Evolutionary conservation across 2,797 vertebrate genomes (phyloP).

Genomic region (Rachycentron canadum): DNA sequence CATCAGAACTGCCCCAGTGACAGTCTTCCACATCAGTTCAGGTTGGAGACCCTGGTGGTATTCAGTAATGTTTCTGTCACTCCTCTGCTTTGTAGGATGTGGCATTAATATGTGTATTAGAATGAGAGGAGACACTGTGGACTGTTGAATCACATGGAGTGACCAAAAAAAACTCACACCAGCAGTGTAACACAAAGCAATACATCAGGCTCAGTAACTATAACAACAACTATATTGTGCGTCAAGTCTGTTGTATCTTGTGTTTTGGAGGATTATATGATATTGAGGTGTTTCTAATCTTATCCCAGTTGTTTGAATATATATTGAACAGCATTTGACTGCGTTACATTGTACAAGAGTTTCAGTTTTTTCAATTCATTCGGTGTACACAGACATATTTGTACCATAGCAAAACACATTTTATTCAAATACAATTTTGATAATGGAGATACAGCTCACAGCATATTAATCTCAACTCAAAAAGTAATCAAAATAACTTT

Average conservation of each 20-base stretch:
- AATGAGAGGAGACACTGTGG: neutral
- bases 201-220: neutral
- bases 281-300: neutral
- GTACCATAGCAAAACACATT: neutral
- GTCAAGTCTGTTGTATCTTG: neutral
- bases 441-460: conserved; percentile 7
- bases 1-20: conserved; percentile 32
- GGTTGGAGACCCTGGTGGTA: conserved; percentile 37
- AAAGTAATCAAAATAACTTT: conserved; percentile 41
- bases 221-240: too few species aligned
- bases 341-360: neutral
- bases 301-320: neutral
- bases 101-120: neutral
- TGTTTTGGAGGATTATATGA: neutral
- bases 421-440: neutral
- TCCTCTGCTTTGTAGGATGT: neutral
- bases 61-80: conserved; percentile 23
- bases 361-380: neutral
- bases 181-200: neutral
- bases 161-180: neutral
- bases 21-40: conserved; percentile 44
- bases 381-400: neutral
- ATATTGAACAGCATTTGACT: neutral
- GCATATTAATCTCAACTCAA: conserved; percentile 11
- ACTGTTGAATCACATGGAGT: neutral